These are phyloP conservation scores for Phaethornis superciliosus DNA, from an alignment of 2,113 vertebrate species.

Conservation along the genomic window DNA sequence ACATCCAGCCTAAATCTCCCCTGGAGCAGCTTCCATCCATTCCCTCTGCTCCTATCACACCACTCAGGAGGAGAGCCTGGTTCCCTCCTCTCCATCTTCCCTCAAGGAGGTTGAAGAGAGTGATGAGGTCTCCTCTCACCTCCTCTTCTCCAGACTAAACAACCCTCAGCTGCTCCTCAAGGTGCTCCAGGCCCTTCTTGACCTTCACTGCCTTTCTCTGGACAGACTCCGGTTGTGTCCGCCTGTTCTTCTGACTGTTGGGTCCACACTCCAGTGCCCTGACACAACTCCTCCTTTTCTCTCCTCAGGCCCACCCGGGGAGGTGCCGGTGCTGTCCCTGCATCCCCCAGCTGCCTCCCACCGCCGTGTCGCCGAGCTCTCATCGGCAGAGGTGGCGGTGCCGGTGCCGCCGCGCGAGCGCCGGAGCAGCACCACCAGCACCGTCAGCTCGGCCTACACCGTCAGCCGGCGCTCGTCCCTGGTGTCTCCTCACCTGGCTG, in stretches of 20 bases:
- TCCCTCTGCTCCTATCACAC: no score
- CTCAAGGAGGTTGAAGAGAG: no score
- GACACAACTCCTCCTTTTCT: not conserved
- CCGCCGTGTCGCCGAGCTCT: conserved; percentile 82
- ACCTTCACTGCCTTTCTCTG: no score
- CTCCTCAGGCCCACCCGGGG: conserved; percentile 60
- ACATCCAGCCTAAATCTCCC: no score
- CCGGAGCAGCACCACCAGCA: conserved; percentile 91
- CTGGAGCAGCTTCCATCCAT: no score
- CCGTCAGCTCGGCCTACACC: conserved; percentile 92
- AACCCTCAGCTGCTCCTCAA: no score
- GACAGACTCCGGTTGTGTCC: not conserved
- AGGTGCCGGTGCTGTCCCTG: conserved; percentile 76
- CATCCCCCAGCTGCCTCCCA: conserved; percentile 76
- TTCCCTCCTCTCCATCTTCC: no score
- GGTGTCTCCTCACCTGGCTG: conserved; percentile 85
- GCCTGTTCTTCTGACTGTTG: not conserved
- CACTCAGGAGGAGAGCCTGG: no score
- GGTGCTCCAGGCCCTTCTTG: no score
- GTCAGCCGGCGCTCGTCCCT: conserved; percentile 93
- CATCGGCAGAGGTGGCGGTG: conserved; percentile 69
- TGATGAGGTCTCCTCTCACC: no score
- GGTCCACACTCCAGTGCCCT: accelerated
- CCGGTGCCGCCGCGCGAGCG: conserved; percentile 75
- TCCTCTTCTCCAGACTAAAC: no score